Conservation (phyloP, 2,797 vertebrate species). For the Mionectes olivaceus region DNA sequence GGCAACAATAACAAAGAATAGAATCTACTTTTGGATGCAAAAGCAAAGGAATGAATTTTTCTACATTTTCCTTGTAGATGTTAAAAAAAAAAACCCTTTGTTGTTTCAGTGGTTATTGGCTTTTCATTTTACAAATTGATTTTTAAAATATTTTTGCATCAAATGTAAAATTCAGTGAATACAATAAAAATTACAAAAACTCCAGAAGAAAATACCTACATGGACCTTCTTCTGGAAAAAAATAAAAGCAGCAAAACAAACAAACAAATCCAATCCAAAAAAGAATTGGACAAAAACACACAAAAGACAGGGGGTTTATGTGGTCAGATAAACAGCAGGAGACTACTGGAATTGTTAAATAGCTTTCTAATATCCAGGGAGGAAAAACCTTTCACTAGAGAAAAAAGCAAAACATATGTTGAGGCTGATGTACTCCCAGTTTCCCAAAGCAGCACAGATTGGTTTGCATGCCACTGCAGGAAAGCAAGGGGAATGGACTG, state of each 20-base stretch:
- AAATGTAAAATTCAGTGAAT: background rate
- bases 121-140: background rate
- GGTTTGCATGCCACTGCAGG: background rate
- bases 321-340: background rate
- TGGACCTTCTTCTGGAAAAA: background rate
- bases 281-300: background rate
- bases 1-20: background rate
- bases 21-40: background rate
- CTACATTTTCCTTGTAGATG: background rate
- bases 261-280: fast-evolving
- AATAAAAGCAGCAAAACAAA: fast-evolving
- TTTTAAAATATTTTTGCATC: background rate
- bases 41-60: background rate
- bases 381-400: background rate
- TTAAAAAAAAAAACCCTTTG: background rate
- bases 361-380: background rate
- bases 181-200: background rate
- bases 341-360: background rate
- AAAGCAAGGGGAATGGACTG: background rate
- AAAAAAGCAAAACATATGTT: background rate
- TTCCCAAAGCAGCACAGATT: background rate
- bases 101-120: background rate
- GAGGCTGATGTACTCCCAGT: background rate
- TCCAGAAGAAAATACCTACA: background rate
- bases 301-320: background rate